Evolutionary conservation across 2,113 vertebrate genomes (phyloP).

Genomic region (Oenanthe melanoleuca): DNA sequence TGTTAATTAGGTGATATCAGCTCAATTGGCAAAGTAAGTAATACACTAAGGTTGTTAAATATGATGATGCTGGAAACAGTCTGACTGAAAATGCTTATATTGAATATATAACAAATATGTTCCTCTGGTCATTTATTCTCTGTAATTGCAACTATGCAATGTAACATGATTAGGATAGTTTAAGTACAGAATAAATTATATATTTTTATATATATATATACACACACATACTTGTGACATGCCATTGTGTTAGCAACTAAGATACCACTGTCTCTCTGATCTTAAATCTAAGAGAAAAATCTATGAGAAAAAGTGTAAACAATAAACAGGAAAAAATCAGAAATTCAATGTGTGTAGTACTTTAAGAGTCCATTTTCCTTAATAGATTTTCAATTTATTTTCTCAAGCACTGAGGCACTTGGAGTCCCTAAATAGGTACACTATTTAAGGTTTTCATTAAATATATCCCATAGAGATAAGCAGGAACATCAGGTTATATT

Average conservation of each 20-base stretch:
- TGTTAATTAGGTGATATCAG: background rate
- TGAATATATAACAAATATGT: background rate
- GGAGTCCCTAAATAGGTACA: background rate
- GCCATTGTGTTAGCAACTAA: background rate
- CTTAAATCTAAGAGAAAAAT: background rate
- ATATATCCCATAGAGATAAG: background rate
- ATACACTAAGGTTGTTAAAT: background rate
- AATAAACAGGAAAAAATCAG: background rate
- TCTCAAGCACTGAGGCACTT: background rate
- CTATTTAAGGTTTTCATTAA: background rate
- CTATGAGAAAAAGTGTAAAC: background rate
- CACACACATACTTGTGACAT: background rate
- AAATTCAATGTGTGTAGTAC: background rate
- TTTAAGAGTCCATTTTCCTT: background rate
- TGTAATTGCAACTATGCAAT: background rate
- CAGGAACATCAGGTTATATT: background rate
- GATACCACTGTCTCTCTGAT: background rate
- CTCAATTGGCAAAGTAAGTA: background rate
- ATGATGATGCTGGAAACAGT: background rate
- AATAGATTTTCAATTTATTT: background rate
- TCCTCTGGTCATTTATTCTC: background rate
- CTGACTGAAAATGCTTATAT: background rate
- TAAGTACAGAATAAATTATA: background rate
- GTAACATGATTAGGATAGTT: background rate
- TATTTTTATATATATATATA: background rate